Evolutionary conservation across 2,797 vertebrate species (phyloP).

Genomic region (Simalia tracyae): DNA sequence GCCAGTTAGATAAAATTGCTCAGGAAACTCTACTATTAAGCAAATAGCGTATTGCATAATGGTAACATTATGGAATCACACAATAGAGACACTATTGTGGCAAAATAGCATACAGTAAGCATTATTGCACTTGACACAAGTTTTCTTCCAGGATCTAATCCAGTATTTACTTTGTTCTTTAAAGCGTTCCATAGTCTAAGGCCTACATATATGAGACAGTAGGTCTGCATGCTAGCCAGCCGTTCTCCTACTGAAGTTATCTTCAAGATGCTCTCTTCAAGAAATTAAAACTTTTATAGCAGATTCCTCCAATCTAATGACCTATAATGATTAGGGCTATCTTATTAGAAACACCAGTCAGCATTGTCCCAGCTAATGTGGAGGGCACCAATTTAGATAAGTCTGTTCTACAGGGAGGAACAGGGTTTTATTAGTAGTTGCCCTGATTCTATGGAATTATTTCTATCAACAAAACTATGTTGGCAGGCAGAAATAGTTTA

Average conservation of each 20-base stretch:
- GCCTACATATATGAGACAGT: neutral
- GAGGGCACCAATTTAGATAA: neutral
- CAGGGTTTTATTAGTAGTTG: neutral
- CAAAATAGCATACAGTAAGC: neutral
- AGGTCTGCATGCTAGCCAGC: neutral
- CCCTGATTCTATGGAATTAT: neutral
- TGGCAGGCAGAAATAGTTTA: neutral
- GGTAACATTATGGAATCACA: neutral
- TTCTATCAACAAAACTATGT: neutral
- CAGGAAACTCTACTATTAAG: neutral
- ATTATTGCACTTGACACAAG: neutral
- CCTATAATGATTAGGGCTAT: neutral
- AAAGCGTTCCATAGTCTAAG: neutral
- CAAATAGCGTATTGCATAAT: neutral
- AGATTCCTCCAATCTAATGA: neutral
- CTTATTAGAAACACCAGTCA: neutral
- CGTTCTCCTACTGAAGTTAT: neutral
- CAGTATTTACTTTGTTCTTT: neutral
- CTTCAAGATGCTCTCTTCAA: neutral
- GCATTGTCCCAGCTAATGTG: neutral
- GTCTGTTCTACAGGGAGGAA: neutral
- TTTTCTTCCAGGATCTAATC: neutral
- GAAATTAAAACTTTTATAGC: neutral
- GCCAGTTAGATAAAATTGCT: neutral
- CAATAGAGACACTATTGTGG: neutral